Evolutionary conservation across 2,888 invertebrate species (phyloP).

Genomic region (Chironomus tentans): DNA sequence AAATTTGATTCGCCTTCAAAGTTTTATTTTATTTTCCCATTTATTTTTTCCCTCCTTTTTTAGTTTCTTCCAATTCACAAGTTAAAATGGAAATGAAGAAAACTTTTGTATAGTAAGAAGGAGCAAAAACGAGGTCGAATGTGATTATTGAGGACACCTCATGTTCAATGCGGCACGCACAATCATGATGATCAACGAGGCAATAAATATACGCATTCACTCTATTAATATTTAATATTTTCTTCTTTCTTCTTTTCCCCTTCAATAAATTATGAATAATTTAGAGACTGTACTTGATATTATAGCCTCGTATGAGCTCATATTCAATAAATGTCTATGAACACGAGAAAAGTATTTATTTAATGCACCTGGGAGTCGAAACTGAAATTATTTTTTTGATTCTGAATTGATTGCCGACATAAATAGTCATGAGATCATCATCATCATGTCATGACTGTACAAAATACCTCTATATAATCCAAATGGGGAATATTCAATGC

Average conservation of each 20-base stretch:
- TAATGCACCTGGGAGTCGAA: neutral
- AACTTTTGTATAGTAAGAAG: no score
- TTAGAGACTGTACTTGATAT: neutral
- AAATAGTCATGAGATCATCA: no score
- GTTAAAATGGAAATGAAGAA: neutral
- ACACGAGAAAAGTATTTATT: neutral
- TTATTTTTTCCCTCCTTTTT: neutral
- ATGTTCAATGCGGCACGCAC: neutral
- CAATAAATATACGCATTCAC: slow-evolving; percentile 24
- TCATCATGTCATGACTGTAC: no score
- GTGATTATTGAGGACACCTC: neutral
- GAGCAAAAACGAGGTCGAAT: neutral
- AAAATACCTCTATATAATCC: no score
- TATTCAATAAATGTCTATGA: neutral
- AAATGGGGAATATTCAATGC: no score
- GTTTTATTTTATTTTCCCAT: no score
- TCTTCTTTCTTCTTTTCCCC: neutral
- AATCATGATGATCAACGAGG: slow-evolving; percentile 13
- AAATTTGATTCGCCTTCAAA: no score
- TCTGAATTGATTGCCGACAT: no score
- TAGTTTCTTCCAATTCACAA: neutral
- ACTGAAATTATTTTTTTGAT: neutral
- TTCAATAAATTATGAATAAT: slow-evolving; percentile 9
- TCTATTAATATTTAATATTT: slow-evolving; percentile 24
- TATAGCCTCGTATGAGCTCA: neutral